These are phyloP conservation scores for Halictus quadricinctus DNA, from an alignment of 2,888 invertebrate genomes.

Conservation along the genomic window DNA sequence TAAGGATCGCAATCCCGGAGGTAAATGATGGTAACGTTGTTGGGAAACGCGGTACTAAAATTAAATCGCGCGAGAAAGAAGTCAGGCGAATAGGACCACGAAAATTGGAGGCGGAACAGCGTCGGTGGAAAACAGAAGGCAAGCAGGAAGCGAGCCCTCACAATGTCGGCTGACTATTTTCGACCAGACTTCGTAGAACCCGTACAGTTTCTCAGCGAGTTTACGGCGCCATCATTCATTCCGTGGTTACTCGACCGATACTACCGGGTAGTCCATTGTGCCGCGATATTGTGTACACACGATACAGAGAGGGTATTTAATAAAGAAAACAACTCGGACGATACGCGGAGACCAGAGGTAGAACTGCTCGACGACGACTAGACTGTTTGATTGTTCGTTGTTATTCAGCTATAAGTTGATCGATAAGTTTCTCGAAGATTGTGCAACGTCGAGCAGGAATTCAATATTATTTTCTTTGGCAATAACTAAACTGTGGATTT, in stretches of 20 bases:
- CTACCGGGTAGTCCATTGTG: conserved; percentile 53
- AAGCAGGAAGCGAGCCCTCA: conserved; percentile 63
- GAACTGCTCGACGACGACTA: not conserved
- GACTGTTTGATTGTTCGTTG: conserved; percentile 11
- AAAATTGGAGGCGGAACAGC: conserved; percentile 29
- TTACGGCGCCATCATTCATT: conserved; percentile 70
- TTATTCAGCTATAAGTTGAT: conserved; percentile 10
- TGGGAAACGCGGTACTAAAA: conserved; percentile 5
- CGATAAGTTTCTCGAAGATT: not conserved
- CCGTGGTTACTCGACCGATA: conserved; percentile 57
- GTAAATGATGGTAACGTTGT: not conserved
- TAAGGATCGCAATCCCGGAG: not conserved
- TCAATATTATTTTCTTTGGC: not conserved
- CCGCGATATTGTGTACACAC: conserved; percentile 28
- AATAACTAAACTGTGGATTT: not conserved
- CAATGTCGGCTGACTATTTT: conserved; percentile 72
- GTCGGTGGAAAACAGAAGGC: conserved; percentile 57
- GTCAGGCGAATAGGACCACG: not conserved
- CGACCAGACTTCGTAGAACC: conserved; percentile 70
- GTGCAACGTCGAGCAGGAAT: not conserved
- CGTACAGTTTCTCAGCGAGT: conserved; percentile 68
- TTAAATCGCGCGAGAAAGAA: conserved; percentile 2
- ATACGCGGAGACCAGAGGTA: not conserved
- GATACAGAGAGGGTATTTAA: conserved; percentile 16
- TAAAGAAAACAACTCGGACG: conserved; percentile 7